A percentile compares a stretch with the other conserved stretches of the same genome.
phyloP scores from a whole-genome alignment of 2,797 vertebrate species.

The Cyclura pinguis region DNA sequence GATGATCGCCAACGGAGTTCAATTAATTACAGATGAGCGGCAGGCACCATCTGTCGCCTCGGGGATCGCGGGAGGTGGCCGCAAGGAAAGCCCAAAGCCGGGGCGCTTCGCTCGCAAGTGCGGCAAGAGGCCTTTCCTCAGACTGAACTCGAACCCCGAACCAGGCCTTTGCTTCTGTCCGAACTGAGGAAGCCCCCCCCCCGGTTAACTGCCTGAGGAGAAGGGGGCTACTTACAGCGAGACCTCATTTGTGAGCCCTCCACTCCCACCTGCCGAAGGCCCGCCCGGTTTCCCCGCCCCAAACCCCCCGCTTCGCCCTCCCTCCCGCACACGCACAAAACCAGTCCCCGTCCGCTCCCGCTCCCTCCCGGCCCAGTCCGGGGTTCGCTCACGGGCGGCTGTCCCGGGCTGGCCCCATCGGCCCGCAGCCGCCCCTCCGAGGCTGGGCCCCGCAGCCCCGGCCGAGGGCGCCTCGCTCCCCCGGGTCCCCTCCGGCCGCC shows the following conservation, averaged over 20 bases:
- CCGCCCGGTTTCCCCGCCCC: no score
- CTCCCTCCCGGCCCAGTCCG: background rate
- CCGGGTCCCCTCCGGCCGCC: background rate
- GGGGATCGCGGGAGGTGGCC: no score
- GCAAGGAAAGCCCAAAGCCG: background rate
- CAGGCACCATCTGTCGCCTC: slow-evolving; percentile 27
- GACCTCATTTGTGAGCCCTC: no score
- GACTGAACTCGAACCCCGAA: background rate
- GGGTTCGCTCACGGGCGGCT: background rate
- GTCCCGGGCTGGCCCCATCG: no score
- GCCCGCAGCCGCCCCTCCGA: no score
- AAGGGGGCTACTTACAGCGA: no score
- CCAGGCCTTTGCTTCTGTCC: no score
- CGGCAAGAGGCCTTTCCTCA: background rate
- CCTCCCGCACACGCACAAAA: background rate
- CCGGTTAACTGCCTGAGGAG: no score
- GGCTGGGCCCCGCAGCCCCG: no score
- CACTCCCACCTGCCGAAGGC: no score
- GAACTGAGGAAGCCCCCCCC: no score
- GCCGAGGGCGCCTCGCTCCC: no score
- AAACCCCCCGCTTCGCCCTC: background rate
- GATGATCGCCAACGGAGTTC: slow-evolving; percentile 39
- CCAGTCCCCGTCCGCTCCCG: background rate
- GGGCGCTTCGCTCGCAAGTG: background rate
- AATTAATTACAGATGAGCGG: slow-evolving; percentile 65